Base-by-base conservation (phyloP, 1,140 invertebrate genomes). In the Leptinotarsa defecta region DNA sequence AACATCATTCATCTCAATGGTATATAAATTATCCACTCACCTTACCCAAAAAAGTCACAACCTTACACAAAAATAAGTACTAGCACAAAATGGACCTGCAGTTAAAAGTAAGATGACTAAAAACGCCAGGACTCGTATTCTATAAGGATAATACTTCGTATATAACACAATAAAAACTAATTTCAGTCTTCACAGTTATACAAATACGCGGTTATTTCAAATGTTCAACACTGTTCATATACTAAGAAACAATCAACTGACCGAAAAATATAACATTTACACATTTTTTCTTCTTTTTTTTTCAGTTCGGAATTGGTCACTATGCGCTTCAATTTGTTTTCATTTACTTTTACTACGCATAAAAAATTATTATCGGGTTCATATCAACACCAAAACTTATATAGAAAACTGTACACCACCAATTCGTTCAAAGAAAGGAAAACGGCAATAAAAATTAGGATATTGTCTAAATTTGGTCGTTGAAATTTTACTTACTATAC, bases 131-230 rank as follows among this genome's bases (percentile, higher is more conserved):
- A 72, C 57, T 70, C 73, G 57, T 70, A 70, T 64, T 74, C 49
- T 75, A 71, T 71, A 81, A 78, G 70, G 71, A 73, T 83, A 80
- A 83, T 83, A 81, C 76, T 83, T 81, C 80, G 78, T 81, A 81
- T 81, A 81, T 82, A 84, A 84, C 83, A 83, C 83, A 83, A 84
- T 83, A 83, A 81, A 84, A 84, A 82, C 82, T 83, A 82, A 79
- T 83, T 79, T 84, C 83, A 84, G 83, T 84, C 83, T 84, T 84
- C 79, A 83, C 82, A 83, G 78, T 82, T 83, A 83, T 84, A 83
- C 82, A 84, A 84, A 80, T 83, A 84, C 79, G 78, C 77, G 75
- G 77, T 78, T 77, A 79, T 80, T 82, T 79, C 75, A 76, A 81
- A 82, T 78, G 80, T 80, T 82, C 80, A 83, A 82, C 81, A 83